phyloP scores from a whole-genome alignment of 2,113 vertebrate genomes.

The Rhipidura dahli region DNA sequence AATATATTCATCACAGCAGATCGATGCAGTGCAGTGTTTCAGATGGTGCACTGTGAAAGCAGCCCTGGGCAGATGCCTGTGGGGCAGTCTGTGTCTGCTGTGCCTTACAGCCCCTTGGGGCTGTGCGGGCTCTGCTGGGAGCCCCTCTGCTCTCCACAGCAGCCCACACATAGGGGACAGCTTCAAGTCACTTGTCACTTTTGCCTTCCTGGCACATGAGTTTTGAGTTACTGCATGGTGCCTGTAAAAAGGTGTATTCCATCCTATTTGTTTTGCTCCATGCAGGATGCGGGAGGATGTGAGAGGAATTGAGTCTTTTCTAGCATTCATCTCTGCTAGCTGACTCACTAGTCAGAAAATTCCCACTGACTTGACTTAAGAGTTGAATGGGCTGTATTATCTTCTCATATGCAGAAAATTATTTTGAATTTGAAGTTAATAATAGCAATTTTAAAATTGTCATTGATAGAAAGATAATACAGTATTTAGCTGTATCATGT shows the following conservation, averaged over 20 bases:
- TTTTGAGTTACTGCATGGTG: neutral
- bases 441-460: conserved; percentile 27
- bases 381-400: conserved; percentile 1
- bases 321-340: neutral
- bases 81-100: neutral
- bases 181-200: neutral
- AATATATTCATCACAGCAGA: neutral
- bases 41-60: neutral
- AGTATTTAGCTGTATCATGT: conserved; percentile 36
- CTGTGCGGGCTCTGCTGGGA: neutral
- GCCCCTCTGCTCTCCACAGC: neutral
- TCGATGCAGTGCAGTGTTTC: neutral
- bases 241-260: neutral
- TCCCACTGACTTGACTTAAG: neutral
- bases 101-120: neutral
- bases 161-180: neutral
- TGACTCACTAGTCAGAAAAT: neutral
- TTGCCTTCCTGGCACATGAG: neutral
- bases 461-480: conserved; percentile 26
- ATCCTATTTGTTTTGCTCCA: neutral
- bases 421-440: conserved; percentile 60
- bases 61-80: neutral
- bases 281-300: neutral
- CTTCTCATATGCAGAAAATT: conserved; percentile 26
- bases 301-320: neutral